These are phyloP conservation scores for Amphimallon solstitiale DNA, from an alignment of 2,888 invertebrate species.

Conservation along the genomic window DNA sequence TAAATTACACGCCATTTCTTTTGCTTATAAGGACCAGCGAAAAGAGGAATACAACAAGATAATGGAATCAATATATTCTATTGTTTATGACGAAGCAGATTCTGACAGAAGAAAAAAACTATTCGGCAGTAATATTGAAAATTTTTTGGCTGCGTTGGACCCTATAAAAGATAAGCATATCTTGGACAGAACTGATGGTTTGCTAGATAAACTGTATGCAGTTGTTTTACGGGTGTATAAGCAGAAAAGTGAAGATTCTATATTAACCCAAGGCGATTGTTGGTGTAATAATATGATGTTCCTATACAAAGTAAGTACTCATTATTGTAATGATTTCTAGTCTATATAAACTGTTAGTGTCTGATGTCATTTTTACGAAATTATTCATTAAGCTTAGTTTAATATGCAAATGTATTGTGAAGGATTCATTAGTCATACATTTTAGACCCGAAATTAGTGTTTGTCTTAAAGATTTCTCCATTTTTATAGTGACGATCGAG, in stretches of 20 bases:
- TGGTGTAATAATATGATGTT: constrained; percentile 54
- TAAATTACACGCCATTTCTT: constrained; percentile 69
- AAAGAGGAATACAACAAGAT: constrained; percentile 63
- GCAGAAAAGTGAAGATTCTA: constrained; percentile 35
- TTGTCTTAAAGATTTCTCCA: no score
- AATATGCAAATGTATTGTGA: no score
- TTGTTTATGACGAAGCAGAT: no score
- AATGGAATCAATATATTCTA: not conserved
- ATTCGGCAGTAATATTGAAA: not conserved
- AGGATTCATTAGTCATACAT: no score
- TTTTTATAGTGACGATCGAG: no score
- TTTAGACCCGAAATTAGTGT: no score
- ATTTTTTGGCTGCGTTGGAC: constrained; percentile 3
- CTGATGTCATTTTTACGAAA: no score
- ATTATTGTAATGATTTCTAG: no score
- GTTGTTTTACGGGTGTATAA: not conserved
- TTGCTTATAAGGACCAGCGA: constrained; percentile 69
- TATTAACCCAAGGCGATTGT: constrained; percentile 51
- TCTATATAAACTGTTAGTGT: no score
- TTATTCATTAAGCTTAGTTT: no score
- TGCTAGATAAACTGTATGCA: not conserved
- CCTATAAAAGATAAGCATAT: constrained; percentile 3
- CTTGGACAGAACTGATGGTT: not conserved
- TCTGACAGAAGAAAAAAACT: not conserved
- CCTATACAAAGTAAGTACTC: constrained; percentile 44